These are phyloP conservation scores for Cheilosia scutellata DNA, from an alignment of 2,888 invertebrate genomes.

Conservation along the genomic window DNA sequence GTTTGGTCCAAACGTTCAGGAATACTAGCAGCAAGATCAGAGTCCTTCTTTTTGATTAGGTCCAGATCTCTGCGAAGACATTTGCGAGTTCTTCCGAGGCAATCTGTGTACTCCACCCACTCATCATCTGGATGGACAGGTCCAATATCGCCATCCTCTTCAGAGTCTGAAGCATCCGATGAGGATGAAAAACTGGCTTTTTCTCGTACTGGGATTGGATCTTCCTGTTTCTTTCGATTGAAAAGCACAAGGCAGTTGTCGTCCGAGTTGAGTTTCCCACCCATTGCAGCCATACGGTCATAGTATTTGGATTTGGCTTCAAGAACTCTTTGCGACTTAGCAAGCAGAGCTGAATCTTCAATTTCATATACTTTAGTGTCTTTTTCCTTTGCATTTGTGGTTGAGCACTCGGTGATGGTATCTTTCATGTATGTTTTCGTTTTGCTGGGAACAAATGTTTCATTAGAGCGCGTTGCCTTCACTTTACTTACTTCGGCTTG, in stretches of 20 bases:
- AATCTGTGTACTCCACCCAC: conserved; percentile 95
- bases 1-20: conserved; percentile 82
- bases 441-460: conserved; percentile 85
- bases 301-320: conserved; percentile 84
- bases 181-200: conserved; percentile 29
- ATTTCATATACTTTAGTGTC: conserved; percentile 80
- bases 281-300: conserved; percentile 83
- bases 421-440: conserved; percentile 79
- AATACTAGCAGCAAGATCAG: conserved; percentile 82
- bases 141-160: conserved; percentile 76
- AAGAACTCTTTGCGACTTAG: conserved; percentile 84
- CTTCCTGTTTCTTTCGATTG: conserved; percentile 83
- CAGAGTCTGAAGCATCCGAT: conserved; percentile 79
- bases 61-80: conserved; percentile 92
- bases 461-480: conserved; percentile 86
- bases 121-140: conserved; percentile 85
- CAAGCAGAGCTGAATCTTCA: conserved; percentile 81
- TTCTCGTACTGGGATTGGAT: conserved; percentile 18
- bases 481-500: conserved; percentile 92
- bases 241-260: conserved; percentile 83
- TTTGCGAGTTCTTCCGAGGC: conserved; percentile 93
- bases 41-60: conserved; percentile 87
- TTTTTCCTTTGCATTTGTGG: conserved; percentile 81
- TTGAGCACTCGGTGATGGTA: conserved; percentile 55
- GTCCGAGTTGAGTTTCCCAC: conserved; percentile 82